phyloP scores from a whole-genome alignment of 2,113 vertebrate genomes.

The Penelope pileata region DNA sequence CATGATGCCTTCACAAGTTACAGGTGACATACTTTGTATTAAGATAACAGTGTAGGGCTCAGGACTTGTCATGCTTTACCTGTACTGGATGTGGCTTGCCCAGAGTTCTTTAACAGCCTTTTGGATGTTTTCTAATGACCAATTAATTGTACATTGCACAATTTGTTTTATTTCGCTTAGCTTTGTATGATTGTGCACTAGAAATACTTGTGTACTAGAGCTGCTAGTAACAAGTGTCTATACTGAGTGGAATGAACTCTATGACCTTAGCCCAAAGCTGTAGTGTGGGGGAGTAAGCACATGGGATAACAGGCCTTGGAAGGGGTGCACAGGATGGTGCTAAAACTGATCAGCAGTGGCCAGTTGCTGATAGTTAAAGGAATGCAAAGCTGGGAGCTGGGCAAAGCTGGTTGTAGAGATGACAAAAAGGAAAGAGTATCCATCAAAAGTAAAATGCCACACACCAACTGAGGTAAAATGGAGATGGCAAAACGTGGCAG shows the following conservation, averaged over 20 bases:
- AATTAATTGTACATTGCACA: background rate
- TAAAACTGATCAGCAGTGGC: background rate
- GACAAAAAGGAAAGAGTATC: background rate
- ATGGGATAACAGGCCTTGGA: background rate
- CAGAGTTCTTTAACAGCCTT: background rate
- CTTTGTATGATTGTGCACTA: background rate
- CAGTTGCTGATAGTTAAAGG: background rate
- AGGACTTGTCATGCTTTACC: background rate
- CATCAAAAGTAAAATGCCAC: background rate
- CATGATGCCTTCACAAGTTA: background rate
- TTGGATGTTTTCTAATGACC: background rate
- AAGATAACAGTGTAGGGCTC: background rate
- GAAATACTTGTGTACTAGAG: no score
- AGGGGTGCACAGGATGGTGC: background rate
- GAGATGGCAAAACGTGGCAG: no score
- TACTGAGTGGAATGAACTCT: background rate
- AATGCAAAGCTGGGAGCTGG: background rate
- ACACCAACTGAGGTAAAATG: background rate
- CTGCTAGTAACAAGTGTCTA: background rate
- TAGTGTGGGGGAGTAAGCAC: background rate
- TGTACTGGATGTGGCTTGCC: background rate
- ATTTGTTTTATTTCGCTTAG: background rate
- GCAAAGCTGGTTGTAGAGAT: background rate
- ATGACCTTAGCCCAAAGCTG: background rate
- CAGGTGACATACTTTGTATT: background rate